A percentile compares a stretch with the other conserved stretches of the same genome.
Conservation (phyloP, 2,888 invertebrate genomes). For the Pyrochroa serraticornis region DNA sequence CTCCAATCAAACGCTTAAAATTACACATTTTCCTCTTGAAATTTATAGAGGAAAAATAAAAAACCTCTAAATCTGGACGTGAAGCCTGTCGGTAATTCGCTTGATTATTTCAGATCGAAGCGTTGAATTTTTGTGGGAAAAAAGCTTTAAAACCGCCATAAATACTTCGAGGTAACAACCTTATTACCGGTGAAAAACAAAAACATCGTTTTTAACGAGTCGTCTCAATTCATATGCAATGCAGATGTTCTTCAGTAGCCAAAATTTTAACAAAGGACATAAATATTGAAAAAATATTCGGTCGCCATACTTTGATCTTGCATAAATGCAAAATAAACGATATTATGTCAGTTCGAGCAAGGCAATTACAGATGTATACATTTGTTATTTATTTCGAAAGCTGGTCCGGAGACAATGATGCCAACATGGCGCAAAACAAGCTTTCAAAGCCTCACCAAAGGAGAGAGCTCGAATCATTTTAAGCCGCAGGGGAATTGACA, state of each 20-base stretch:
- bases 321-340: conserved; percentile 43
- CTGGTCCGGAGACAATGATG: conserved; percentile 11
- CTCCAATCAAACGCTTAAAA: too few relatives aligned
- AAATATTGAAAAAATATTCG: conserved; percentile 42
- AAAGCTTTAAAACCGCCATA: conserved; percentile 18
- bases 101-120: too few relatives aligned
- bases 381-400: conserved; percentile 35
- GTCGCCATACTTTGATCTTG: conserved; percentile 42
- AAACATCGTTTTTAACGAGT: conserved; percentile 32
- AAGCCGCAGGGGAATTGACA: conserved; percentile 16
- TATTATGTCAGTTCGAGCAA: conserved; percentile 36
- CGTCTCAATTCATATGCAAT: conserved; percentile 38
- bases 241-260: conserved; percentile 39
- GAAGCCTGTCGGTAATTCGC: too few relatives aligned
- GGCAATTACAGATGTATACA: conserved; percentile 43
- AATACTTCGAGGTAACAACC: conserved; percentile 24
- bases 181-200: conserved; percentile 23
- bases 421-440: conserved; percentile 12
- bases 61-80: too few relatives aligned
- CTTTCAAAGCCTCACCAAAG: neutral
- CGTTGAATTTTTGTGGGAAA: conserved; percentile 9
- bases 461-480: conserved; percentile 12
- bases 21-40: too few relatives aligned
- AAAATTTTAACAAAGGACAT: conserved; percentile 40
- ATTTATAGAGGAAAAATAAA: too few relatives aligned